Evolutionary conservation across 2,113 vertebrate species (phyloP), one percentile per base, ranked within the genome.

Genomic region (Hystrix cristata): DNA sequence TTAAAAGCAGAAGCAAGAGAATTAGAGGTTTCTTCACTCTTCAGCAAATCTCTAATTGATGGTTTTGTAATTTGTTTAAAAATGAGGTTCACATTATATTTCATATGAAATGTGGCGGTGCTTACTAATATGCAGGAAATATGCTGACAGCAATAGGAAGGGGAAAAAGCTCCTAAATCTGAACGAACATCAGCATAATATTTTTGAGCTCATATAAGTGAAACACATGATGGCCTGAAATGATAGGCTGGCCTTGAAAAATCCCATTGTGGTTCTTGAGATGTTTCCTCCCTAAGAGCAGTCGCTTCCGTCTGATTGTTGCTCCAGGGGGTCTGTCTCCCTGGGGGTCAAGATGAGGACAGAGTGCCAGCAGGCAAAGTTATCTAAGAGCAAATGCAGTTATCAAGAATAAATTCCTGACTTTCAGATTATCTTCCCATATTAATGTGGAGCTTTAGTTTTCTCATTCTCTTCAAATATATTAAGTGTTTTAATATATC

Each of bases 71-170:
- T 79, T 94, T 67, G n/a, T 74, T 95, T 96, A 79, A 95, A 90
- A 83, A 60, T 85, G 92, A 95, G 34, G 43, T 19, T 95, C 31
- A 51, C 53, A 31, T 78, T 87, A 65, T 57, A 91, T 90, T 95
- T 90, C 53, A 34, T 69, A 83, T 65, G 79, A 85, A 88, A 85
- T 90, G 18, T 38, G 13, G 21, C 67, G 38, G 59, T 74, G 65
- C 38, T 95, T 96, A 90, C 83, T 95, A 90, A 92, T 84, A 91
- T 97, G 90, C 81, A 86, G 4, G n/a, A 87, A 90, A 69, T 55
- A 84, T 69, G 74, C 81, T 94, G 81, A 83, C 21, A 65, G n/a
- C 29, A 57, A 19, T 16, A 62, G 67, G 7, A 69, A 11, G 19
- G 25, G n/a, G 5, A 19, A 51, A 23, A 38, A 85, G 2, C 15